Conservation (phyloP, 1,140 invertebrate genomes). For the Zaprionus africanus region DNA sequence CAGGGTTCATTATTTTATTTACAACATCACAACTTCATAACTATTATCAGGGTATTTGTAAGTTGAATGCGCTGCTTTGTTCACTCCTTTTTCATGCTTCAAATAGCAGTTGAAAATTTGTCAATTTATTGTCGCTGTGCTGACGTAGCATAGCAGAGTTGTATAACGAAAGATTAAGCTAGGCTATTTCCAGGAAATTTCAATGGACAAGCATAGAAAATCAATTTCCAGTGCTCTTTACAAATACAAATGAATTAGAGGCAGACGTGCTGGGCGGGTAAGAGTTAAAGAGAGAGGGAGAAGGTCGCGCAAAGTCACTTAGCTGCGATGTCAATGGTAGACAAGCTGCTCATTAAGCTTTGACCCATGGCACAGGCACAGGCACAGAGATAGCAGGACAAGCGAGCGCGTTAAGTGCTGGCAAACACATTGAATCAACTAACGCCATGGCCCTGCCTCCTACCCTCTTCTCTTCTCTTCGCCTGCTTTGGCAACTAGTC, state of each 20-base stretch:
- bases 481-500: constrained; percentile 24
- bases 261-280: neutral
- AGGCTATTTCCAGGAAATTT: constrained; percentile 11
- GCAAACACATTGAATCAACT: constrained; percentile 45
- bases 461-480: too few species aligned
- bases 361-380: constrained; percentile 56
- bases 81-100: too few species aligned
- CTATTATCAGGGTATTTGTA: too few species aligned
- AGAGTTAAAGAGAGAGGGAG: neutral
- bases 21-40: too few species aligned
- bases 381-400: neutral
- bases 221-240: constrained; percentile 44
- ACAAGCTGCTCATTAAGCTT: constrained; percentile 76
- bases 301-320: constrained; percentile 62
- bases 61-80: too few species aligned
- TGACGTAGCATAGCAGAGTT: constrained; percentile 23
- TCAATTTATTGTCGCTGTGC: constrained; percentile 1
- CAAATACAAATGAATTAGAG: constrained; percentile 49
- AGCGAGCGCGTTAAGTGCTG: constrained; percentile 24
- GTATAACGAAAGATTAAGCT: constrained; percentile 4
- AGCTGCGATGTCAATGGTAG: constrained; percentile 70
- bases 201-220: constrained; percentile 36
- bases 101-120: neutral
- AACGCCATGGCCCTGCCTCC: neutral
- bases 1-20: too few species aligned